phyloP scores from a whole-genome alignment of 2,797 vertebrate genomes.

The Gadopsis marmoratus region DNA sequence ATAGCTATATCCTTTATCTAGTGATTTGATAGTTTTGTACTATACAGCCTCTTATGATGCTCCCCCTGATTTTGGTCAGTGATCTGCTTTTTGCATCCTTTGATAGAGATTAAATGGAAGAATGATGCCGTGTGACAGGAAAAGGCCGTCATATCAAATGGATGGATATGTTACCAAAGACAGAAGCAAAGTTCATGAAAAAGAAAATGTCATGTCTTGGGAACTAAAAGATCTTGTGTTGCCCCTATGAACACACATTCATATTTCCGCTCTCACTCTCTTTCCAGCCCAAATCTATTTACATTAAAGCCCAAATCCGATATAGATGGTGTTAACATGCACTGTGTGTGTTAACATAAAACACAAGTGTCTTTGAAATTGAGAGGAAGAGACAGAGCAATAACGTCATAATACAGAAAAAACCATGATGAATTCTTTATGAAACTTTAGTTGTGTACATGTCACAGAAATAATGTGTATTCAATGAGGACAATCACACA shows the following conservation, averaged over 20 bases:
- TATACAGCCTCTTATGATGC: conserved; percentile 18
- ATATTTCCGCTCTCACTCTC: not conserved
- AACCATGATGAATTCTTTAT: conserved; percentile 34
- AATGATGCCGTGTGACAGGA: conserved; percentile 52
- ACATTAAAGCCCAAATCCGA: conserved; percentile 1
- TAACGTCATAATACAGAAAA: conserved; percentile 2
- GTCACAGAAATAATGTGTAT: conserved; percentile 33
- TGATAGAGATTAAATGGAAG: conserved; percentile 57
- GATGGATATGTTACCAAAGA: conserved; percentile 44
- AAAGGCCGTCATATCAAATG: conserved; percentile 38
- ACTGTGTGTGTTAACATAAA: conserved; percentile 13
- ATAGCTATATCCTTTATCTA: conserved; percentile 26
- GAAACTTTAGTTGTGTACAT: conserved; percentile 11
- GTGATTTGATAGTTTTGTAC: conserved; percentile 45
- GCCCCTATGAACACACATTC: conserved; percentile 3
- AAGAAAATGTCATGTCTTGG: conserved; percentile 15
- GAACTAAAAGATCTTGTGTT: conserved; percentile 25
- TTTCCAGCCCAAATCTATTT: conserved; percentile 6
- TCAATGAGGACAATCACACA: conserved; percentile 35
- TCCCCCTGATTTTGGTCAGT: conserved; percentile 32
- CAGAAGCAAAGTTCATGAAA: conserved; percentile 46
- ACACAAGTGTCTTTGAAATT: conserved; percentile 7
- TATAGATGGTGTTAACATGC: not conserved
- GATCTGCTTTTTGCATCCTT: conserved; percentile 44
- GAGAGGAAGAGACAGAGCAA: conserved; percentile 14